Evolutionary conservation across 2,888 invertebrate genomes (phyloP).

Genomic region (Drosophila eohydei): DNA sequence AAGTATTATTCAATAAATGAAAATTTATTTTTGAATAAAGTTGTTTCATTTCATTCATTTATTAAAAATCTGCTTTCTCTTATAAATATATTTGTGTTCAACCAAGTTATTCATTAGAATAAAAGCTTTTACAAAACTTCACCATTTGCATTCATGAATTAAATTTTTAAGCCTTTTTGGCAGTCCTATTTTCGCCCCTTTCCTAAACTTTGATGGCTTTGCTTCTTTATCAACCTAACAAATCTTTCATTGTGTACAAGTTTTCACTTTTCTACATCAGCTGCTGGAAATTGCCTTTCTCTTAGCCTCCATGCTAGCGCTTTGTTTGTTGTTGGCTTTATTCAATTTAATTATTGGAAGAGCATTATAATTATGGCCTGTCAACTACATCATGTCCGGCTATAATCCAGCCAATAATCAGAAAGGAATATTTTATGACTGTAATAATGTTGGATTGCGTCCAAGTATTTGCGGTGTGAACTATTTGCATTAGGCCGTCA

Average conservation of each 20-base stretch:
- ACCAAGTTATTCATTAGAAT: conserved; percentile 17
- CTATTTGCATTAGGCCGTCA: conserved; percentile 25
- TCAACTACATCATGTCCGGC: conserved; percentile 18
- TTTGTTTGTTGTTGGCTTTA: conserved; percentile 33
- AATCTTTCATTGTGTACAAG: conserved; percentile 42
- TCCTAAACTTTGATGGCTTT: background rate
- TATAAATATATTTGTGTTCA: background rate
- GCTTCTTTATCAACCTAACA: background rate
- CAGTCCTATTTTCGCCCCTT: background rate
- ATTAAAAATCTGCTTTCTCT: background rate
- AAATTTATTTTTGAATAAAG: background rate
- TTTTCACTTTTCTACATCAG: conserved; percentile 49
- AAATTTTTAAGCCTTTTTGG: conserved; percentile 15
- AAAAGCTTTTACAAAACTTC: conserved; percentile 11
- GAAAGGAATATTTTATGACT: conserved; percentile 8
- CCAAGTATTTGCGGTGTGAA: background rate
- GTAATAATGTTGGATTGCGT: conserved; percentile 1
- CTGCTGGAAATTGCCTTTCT: conserved; percentile 13
- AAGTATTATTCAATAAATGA: background rate
- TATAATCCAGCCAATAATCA: conserved; percentile 30
- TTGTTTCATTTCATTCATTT: background rate
- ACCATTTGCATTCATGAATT: conserved; percentile 15
- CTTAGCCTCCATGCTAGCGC: conserved; percentile 3
- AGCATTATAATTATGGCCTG: conserved; percentile 41
- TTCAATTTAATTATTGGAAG: conserved; percentile 39